A percentile compares a stretch with the other conserved stretches of the same genome.
These are phyloP conservation scores for Sciurus vulgaris DNA, from an alignment of 2,797 vertebrate species.

Conservation along the genomic window DNA sequence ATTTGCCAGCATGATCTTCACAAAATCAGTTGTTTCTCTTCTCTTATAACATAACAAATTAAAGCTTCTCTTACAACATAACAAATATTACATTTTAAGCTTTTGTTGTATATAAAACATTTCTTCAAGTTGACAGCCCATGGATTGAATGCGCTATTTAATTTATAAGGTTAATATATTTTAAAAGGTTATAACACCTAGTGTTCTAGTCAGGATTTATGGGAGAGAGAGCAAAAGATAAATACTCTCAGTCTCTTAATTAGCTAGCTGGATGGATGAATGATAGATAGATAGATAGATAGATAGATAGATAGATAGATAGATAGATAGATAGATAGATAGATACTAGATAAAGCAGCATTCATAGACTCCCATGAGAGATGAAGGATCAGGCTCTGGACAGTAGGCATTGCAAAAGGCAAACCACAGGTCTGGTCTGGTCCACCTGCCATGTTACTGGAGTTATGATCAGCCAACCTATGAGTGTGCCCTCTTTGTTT, in stretches of 20 bases:
- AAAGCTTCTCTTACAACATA: background rate
- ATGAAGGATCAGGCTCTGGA: background rate
- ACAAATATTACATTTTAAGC: background rate
- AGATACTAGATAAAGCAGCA: background rate
- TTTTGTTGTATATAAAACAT: background rate
- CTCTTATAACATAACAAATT: background rate
- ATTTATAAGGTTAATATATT: constrained; percentile 52
- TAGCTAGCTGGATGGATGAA: background rate
- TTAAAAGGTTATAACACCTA: constrained; percentile 18
- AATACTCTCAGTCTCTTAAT: background rate
- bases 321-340: background rate
- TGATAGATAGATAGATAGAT: background rate
- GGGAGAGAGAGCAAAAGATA: background rate
- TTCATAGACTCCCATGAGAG: background rate
- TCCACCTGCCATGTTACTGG: background rate
- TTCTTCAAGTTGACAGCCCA: constrained; percentile 3
- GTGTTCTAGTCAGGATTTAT: constrained; percentile 32
- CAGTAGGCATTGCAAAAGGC: background rate
- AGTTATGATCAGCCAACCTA: background rate
- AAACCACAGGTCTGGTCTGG: background rate
- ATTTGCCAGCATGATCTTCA: constrained; percentile 50
- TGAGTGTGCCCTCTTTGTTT: background rate
- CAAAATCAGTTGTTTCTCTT: constrained; percentile 21
- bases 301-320: background rate
- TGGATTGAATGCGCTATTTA: background rate